These are phyloP conservation scores for Chrysomela aeneicollis DNA, from an alignment of 2,888 invertebrate species.

Conservation along the genomic window DNA sequence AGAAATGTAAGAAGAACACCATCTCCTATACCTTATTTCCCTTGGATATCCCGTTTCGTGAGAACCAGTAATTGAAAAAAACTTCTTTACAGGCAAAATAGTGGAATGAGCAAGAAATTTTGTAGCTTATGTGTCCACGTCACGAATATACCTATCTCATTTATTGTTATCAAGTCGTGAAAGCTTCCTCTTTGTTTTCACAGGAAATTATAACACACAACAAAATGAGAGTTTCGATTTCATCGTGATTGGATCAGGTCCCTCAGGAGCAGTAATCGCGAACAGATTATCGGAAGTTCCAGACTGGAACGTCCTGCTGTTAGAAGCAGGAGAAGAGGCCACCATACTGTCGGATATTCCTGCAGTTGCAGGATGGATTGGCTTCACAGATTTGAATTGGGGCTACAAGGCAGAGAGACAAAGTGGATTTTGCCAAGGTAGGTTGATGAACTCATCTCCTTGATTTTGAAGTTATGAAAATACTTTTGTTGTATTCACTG, in stretches of 20 bases:
- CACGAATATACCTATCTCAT: too few species aligned
- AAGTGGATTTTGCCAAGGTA: conserved; percentile 35
- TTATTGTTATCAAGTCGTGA: too few species aligned
- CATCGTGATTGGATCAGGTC: conserved; percentile 74
- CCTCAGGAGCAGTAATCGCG: conserved; percentile 75
- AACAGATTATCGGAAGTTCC: conserved; percentile 72
- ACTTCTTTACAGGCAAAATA: too few species aligned
- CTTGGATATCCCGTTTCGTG: too few species aligned
- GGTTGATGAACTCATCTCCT: too few species aligned
- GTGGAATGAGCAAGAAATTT: too few species aligned
- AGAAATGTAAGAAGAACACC: too few species aligned
- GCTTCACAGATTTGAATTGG: conserved; percentile 69
- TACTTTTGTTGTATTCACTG: too few species aligned
- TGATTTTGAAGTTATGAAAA: too few species aligned
- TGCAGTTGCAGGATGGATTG: conserved; percentile 63
- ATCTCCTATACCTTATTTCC: too few species aligned
- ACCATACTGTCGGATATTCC: conserved; percentile 65
- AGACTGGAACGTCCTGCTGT: conserved; percentile 68
- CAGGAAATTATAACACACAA: not conserved
- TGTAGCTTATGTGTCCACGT: too few species aligned
- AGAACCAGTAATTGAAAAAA: too few species aligned
- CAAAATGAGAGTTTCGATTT: conserved; percentile 66
- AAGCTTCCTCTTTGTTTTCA: not conserved
- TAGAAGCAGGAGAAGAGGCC: conserved; percentile 71
- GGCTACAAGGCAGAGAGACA: conserved; percentile 68